Base-by-base conservation (phyloP, 2,888 invertebrate genomes). In the Melanotus villosus region DNA sequence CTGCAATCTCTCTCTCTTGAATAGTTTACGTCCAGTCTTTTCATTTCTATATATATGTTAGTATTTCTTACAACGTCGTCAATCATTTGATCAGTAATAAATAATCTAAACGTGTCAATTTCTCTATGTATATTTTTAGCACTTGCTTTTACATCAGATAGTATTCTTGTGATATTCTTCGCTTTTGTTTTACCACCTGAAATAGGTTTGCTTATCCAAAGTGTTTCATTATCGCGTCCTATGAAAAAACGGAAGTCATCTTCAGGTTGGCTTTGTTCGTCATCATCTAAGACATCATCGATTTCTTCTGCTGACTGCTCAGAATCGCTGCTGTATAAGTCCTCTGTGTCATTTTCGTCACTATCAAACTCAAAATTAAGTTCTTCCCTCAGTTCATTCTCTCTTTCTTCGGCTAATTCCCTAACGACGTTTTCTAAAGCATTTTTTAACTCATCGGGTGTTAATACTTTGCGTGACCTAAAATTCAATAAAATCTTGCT, bases 41-140 rank as follows among this genome's bases (percentile, higher is more conserved):
- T 43, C 16, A 70, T 65, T 60, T 62, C 12, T 47, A 75, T 75
- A 65, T 68, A 72, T 41, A 73, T 56, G 60, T 76, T 75, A 41
- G 75, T 76, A 62, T 70, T 47, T 34, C 34, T 56, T 14, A 72
- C 68, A 23, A 72, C 58, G 21, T 65, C 52, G 19, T 70, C 65
- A 65, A 72, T 62, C 64, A 71, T 73, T 60, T 66, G 23, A 32
- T 66, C 56, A 66, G 38, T 60, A 66, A 73, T 65, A 59, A 66
- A 69, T 6, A 52, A 16, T 6, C 30, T 52, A 9, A 26, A 52
- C 6, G 52, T 30, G 6, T 32, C 36, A 23, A 62, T 60, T 72
- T 70, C 65, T 32, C 26, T 60, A 23, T 21, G 59, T 16, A 32
- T 62, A 56, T 63, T 54, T 50, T 16, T 60, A 23, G 69, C 70